Percentiles rank a stretch among this genome's conserved stretches.
Conservation (phyloP, 1,140 invertebrate species). For the Caenorhabditis remanei region DNA sequence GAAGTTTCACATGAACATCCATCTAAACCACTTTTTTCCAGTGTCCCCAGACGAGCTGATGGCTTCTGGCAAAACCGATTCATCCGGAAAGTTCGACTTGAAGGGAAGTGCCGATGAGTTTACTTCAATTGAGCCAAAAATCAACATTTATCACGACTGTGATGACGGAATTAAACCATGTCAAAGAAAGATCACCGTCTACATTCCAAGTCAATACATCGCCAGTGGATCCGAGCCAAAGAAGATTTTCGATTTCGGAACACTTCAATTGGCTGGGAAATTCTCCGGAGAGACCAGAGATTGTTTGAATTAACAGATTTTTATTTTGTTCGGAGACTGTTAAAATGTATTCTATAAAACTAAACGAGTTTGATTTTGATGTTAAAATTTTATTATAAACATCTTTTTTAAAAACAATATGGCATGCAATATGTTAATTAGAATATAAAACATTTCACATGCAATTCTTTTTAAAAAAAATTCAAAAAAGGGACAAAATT, state of each 20-base stretch:
- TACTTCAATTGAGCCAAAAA: slow-evolving; percentile 69
- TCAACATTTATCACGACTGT: slow-evolving; percentile 65
- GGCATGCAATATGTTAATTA: too few relatives aligned
- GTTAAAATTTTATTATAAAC: too few relatives aligned
- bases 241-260: slow-evolving; percentile 72
- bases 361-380: too few relatives aligned
- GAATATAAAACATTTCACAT: too few relatives aligned
- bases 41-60: slow-evolving; percentile 66
- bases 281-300: slow-evolving; percentile 73
- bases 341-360: too few relatives aligned
- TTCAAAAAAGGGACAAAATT: too few relatives aligned
- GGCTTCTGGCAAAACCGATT: slow-evolving; percentile 67
- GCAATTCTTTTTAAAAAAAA: too few relatives aligned
- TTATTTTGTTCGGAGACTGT: background rate
- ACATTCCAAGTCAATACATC: slow-evolving; percentile 76
- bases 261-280: slow-evolving; percentile 72
- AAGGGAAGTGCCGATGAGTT: slow-evolving; percentile 65
- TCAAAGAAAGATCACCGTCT: slow-evolving; percentile 72
- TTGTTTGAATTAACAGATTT: slow-evolving; percentile 67
- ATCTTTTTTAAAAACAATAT: too few relatives aligned
- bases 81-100: slow-evolving; percentile 61
- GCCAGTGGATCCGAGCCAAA: slow-evolving; percentile 67
- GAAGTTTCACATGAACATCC: background rate
- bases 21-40: slow-evolving; percentile 13
- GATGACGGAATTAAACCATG: slow-evolving; percentile 69